Evolutionary conservation across 2,888 invertebrate species (phyloP).

Genomic region (Augiades crinisus): DNA sequence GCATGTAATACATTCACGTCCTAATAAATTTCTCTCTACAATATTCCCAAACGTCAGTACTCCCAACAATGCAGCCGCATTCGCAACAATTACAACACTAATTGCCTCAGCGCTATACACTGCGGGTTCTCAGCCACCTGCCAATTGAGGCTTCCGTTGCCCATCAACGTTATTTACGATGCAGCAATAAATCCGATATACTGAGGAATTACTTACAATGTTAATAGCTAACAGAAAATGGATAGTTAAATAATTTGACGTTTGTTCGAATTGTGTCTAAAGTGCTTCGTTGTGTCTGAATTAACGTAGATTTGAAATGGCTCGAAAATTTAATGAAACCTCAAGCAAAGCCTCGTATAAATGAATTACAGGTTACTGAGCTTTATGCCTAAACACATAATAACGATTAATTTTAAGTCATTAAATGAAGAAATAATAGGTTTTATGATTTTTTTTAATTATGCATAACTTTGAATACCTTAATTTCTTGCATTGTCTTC

Average conservation of each 20-base stretch:
- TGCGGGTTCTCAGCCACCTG: conserved; percentile 34
- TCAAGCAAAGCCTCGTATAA: too few species aligned
- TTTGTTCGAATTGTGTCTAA: neutral
- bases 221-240: conserved; percentile 6
- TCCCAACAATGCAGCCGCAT: conserved; percentile 12
- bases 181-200: conserved; percentile 39
- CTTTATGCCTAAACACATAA: too few species aligned
- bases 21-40: conserved; percentile 9
- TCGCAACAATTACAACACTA: conserved; percentile 24
- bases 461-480: too few species aligned
- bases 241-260: conserved; percentile 3
- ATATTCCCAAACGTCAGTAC: conserved; percentile 7
- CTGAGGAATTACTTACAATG: conserved; percentile 11
- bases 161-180: conserved; percentile 46
- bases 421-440: too few species aligned
- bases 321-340: too few species aligned
- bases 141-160: conserved; percentile 38
- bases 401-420: too few species aligned
- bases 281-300: too few species aligned
- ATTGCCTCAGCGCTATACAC: conserved; percentile 33
- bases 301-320: neutral
- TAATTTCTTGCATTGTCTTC: too few species aligned
- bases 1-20: conserved; percentile 2
- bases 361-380: too few species aligned
- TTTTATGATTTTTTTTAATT: too few species aligned